Evolutionary conservation across 2,888 invertebrate species (phyloP).

Genomic region (Eudasyphora cyanicolor): DNA sequence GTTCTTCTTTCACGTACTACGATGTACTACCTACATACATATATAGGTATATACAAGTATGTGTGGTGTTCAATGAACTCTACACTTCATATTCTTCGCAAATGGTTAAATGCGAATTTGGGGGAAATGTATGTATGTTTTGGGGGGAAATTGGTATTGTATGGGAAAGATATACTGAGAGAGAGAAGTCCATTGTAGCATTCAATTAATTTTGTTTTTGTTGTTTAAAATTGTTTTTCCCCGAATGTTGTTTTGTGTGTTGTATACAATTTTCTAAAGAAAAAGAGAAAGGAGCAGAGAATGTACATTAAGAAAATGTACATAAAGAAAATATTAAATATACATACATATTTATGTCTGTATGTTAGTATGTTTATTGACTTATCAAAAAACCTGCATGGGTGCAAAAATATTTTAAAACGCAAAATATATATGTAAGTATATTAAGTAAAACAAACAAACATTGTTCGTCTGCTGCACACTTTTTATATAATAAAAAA

Average conservation of each 20-base stretch:
- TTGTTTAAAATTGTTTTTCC: background rate
- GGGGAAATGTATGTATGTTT: background rate
- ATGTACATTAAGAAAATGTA: background rate
- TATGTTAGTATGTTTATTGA: background rate
- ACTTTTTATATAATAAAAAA: background rate
- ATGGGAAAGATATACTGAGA: background rate
- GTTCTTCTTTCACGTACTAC: background rate
- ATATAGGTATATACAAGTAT: too few species aligned
- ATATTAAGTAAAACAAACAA: background rate
- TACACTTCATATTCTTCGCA: background rate
- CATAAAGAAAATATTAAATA: background rate
- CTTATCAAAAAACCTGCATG: background rate
- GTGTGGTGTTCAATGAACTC: conserved; percentile 52
- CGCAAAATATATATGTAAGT: background rate
- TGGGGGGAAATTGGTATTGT: background rate
- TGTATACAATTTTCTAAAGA: background rate
- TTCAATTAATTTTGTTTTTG: background rate
- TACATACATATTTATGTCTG: background rate
- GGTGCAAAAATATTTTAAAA: background rate
- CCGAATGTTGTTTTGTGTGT: background rate
- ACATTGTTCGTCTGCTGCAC: background rate
- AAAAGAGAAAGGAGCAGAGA: conserved; percentile 12
- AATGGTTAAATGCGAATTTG: background rate
- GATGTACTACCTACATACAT: background rate
- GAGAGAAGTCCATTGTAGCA: background rate